phyloP scores from a whole-genome alignment of 2,797 vertebrate species.

The Hephaestus fuliginosus region DNA sequence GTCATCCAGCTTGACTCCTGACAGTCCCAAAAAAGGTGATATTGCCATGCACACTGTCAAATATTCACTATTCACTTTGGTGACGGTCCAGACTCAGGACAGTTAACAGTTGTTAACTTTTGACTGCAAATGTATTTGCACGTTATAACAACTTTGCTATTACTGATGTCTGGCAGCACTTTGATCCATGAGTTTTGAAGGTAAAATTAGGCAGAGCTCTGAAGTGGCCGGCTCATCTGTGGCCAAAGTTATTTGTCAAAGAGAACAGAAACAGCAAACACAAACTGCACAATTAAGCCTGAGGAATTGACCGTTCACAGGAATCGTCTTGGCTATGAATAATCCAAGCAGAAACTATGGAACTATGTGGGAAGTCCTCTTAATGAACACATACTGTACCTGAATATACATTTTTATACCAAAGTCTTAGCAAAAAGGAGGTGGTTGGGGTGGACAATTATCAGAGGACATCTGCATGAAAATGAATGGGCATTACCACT shows the following conservation, averaged over 20 bases:
- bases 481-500: not conserved
- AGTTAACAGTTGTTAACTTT: not conserved
- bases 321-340: not conserved
- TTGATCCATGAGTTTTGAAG: not conserved
- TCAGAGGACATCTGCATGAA: not conserved
- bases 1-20: not conserved
- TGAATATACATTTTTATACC: not conserved
- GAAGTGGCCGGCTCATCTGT: not conserved
- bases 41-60: not conserved
- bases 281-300: not conserved
- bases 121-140: constrained; percentile 1
- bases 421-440: not conserved
- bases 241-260: constrained; percentile 3
- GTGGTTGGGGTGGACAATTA: not conserved
- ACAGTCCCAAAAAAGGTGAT: not conserved
- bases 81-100: not conserved
- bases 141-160: not conserved
- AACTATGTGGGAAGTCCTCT: not conserved
- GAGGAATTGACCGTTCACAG: not conserved
- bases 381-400: not conserved
- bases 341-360: not conserved
- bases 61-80: not conserved
- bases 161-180: not conserved
- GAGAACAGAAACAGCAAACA: not conserved
- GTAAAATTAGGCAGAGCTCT: not conserved